Percentiles rank a stretch among this genome's conserved stretches.
phyloP scores from a whole-genome alignment of 35 echinoderm and acorn worm species.

The Strongylocentrotus purpuratus region DNA sequence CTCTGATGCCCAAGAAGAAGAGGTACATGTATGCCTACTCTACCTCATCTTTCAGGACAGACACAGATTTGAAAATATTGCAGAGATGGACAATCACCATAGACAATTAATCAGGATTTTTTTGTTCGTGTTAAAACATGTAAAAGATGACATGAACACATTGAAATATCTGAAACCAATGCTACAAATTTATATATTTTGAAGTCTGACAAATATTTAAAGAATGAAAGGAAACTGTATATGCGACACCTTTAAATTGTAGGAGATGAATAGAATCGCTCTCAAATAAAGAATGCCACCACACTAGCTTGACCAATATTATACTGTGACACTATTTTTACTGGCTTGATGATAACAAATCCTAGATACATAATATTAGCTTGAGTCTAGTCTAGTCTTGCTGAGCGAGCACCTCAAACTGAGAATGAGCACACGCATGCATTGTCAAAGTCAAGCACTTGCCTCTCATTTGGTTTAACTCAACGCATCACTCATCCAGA shows the following conservation, averaged over 20 bases:
- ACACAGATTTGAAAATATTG: not conserved
- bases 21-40: not conserved
- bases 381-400: not conserved
- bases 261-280: too few relatives aligned
- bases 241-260: too few relatives aligned
- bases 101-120: not conserved
- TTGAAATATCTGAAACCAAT: too few relatives aligned
- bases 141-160: too few relatives aligned
- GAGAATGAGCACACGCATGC: not conserved
- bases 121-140: not conserved
- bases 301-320: too few relatives aligned
- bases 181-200: too few relatives aligned
- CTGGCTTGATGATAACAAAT: too few relatives aligned
- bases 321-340: too few relatives aligned
- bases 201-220: too few relatives aligned
- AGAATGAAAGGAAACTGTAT: too few relatives aligned
- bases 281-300: too few relatives aligned
- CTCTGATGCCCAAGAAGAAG: not conserved
- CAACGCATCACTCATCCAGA: constrained; percentile 8
- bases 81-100: not conserved
- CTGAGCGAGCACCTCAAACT: not conserved
- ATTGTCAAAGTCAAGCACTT: constrained; percentile 17
- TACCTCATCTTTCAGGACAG: not conserved
- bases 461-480: not conserved
- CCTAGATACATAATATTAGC: too few relatives aligned